Base-by-base conservation (phyloP, 2,888 invertebrate genomes). In the Tuberolachnus salignus region DNA sequence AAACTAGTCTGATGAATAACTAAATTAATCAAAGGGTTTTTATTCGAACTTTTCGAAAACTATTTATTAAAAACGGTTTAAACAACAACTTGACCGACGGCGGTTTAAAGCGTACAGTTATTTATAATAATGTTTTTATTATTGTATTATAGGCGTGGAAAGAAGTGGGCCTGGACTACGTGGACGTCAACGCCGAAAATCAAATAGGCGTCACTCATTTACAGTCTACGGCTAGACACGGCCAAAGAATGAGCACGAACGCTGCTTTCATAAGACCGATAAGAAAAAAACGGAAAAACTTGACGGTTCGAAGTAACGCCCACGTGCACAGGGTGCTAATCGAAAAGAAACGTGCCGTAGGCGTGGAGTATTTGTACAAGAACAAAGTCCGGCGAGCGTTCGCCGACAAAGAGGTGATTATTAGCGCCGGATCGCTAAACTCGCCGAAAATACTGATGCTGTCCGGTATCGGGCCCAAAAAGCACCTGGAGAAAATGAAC, bases 191-290 rank as follows among this genome's bases (percentile, higher is more conserved):
- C 71, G 83, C 82, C 10, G 83, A 83, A 86, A 66, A 84, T 85
- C 53, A 90, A 83, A 85, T 90, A 8, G 92, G 92, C 21, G 88
- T 89, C 1, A 90, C 89, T 84, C 85, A 90, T 64, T 84, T 88
- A 23, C 91, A 91, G 84, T 87, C 88, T n/a, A 91, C 91, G 0
- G 87, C 89, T 1, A 86, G 86, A 67, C 85, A 90, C 83, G 83
- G 92, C 1, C 86, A 86, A 82, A 87, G 92, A 81, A 85, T 87
- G 71, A 92, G 91, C 34, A 87, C 88, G 0, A 92, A 92, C 83
- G 85, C 85, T 1, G 92, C 91, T 1, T 92, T 89, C 82, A 89
- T 92, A n/a, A 86, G 89, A 82, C 91, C 91, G 0, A 89, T 92
- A 67, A 86, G 91, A 59, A 82, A 87, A 19, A 87, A 86, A 73